Conservation (phyloP, 2,797 vertebrate genomes). For the Mus minutoides region DNA sequence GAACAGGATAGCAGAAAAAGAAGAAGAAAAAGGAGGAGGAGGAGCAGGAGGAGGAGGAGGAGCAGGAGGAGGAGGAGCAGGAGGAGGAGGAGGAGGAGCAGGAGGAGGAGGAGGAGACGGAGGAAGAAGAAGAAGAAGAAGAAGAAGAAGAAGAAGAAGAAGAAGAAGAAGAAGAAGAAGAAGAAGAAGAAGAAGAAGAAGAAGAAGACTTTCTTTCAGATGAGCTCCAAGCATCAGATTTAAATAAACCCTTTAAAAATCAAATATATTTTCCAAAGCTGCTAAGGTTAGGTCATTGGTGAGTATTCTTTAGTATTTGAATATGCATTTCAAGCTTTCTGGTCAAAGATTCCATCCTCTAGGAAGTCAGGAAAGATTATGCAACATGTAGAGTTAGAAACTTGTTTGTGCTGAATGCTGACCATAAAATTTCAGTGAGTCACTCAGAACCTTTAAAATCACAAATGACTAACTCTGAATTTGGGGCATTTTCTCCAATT, state of each 20-base stretch:
- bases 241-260: neutral
- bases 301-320: neutral
- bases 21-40: no score
- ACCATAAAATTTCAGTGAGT: neutral
- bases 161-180: no score
- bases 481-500: neutral
- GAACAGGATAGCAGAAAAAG: fast-evolving
- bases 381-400: neutral
- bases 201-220: neutral
- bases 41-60: fast-evolving
- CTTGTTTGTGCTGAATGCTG: neutral
- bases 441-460: neutral
- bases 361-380: neutral
- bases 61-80: no score
- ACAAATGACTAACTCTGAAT: neutral
- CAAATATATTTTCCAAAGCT: neutral
- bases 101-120: no score
- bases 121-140: no score
- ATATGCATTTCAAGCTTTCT: neutral
- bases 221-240: neutral
- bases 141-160: no score
- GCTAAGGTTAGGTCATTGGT: neutral
- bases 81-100: fast-evolving
- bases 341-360: neutral
- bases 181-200: no score